A percentile compares a stretch with the other conserved stretches of the same genome.
Evolutionary conservation across 1,140 invertebrate species (phyloP).

Genomic region (Cotesia glomerata): DNA sequence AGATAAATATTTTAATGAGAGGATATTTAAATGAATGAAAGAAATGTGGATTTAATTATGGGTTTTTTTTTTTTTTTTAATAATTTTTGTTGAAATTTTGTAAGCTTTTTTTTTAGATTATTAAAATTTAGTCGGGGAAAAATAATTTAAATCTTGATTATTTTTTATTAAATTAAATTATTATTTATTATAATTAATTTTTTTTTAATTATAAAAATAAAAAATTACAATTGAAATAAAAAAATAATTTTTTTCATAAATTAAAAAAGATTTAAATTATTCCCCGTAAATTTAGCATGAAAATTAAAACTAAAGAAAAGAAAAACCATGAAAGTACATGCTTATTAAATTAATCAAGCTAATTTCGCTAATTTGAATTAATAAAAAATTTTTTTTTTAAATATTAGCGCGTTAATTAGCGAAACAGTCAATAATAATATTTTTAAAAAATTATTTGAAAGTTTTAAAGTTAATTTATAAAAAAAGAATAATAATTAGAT

Average conservation of each 20-base stretch:
- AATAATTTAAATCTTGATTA: too few relatives aligned
- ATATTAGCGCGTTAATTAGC: neutral
- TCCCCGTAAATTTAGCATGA: constrained; percentile 50
- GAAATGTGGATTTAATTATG: too few relatives aligned
- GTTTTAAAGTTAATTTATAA: neutral
- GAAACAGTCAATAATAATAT: neutral
- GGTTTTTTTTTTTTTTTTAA: too few relatives aligned
- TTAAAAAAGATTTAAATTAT: constrained; percentile 32
- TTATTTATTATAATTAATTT: too few relatives aligned
- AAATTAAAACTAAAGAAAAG: constrained; percentile 53
- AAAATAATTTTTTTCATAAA: too few relatives aligned
- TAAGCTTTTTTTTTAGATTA: too few relatives aligned
- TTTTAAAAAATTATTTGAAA: constrained; percentile 8
- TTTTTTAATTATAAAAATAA: too few relatives aligned
- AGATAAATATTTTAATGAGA: too few relatives aligned
- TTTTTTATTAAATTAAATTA: too few relatives aligned
- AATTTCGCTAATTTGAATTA: constrained; percentile 35
- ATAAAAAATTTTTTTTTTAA: neutral
- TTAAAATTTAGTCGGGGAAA: too few relatives aligned
- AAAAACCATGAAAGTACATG: constrained; percentile 63
- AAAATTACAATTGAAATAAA: too few relatives aligned
- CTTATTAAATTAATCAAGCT: constrained; percentile 49
- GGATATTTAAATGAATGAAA: neutral
- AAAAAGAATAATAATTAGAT: neutral
- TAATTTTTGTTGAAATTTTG: too few relatives aligned